Evolutionary conservation across 2,797 vertebrate genomes (phyloP).

Genomic region (Sebastes oblongus): DNA sequence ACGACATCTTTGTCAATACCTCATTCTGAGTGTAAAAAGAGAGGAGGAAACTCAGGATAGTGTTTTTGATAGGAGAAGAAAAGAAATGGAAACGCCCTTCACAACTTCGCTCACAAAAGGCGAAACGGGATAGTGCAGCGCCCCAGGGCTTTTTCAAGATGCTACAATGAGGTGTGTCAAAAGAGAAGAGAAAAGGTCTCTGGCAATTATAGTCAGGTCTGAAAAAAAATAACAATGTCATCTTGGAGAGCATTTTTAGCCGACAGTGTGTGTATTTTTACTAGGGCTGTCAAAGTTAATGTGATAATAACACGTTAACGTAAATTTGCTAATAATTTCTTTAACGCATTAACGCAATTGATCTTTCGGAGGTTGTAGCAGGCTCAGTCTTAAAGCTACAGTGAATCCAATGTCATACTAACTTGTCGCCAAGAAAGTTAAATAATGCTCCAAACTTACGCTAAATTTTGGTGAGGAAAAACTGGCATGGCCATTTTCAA

Average conservation of each 20-base stretch:
- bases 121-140: conserved; percentile 73
- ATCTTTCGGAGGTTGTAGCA: too few relatives aligned
- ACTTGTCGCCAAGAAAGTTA: too few relatives aligned
- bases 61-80: conserved; percentile 81
- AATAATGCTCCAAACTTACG: too few relatives aligned
- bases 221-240: conserved; percentile 46
- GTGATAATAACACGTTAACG: too few relatives aligned
- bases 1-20: conserved; percentile 65
- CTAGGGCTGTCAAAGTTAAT: neutral
- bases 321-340: too few relatives aligned
- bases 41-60: conserved; percentile 75
- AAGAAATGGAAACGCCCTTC: conserved; percentile 81
- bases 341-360: too few relatives aligned
- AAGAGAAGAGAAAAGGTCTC: conserved; percentile 65
- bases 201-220: conserved; percentile 50
- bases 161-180: conserved; percentile 72
- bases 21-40: conserved; percentile 68
- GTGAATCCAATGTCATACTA: too few relatives aligned
- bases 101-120: conserved; percentile 76
- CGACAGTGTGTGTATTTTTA: conserved; percentile 36
- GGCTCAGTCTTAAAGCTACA: too few relatives aligned
- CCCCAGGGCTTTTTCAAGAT: conserved; percentile 65
- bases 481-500: too few relatives aligned
- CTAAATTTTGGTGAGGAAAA: too few relatives aligned
- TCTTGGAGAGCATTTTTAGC: conserved; percentile 36